Evolutionary conservation across 2,113 vertebrate species (phyloP), one percentile per base, ranked within the genome.

Genomic region (Sitta europaea): DNA sequence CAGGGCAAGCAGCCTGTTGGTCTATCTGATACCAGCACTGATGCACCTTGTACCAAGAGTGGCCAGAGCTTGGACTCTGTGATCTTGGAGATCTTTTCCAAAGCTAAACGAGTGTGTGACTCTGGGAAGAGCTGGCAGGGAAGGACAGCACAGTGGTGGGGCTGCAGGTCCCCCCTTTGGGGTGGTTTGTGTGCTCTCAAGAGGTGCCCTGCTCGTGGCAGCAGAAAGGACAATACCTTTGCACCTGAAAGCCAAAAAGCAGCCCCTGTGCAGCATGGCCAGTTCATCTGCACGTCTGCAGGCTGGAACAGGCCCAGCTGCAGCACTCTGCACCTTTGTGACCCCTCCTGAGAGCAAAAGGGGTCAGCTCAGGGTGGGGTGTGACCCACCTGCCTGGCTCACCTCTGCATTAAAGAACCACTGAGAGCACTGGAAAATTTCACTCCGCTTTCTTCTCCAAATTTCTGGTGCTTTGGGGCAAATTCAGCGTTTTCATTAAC

Each of bases 401-500:
- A 10, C 24, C 77, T 6, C 54, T 3, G 1, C 67, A 3, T 14
- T 42, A 22, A 68, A 79, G 23, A 76, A 23, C 45, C 58, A 38
- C 54, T 2, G 50, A 61, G 63, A 76, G 11, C 2, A 29, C 67
- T 76, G 88, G 58, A 27, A 90, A 92, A 50, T 62, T 76, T 90
- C 78, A 66, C 58, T 74, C 68, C n/a, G 19, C 68, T 75, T 93
- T 90, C 85, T 79, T 61, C 81, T 92, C 74, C 54, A 51, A 50
- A 54, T 92, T 92, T 54, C 67, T 92, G 62, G 14, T 83, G 88
- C 90, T 96, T 90, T 92, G 94, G 92, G 90, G 94, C 63, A 92
- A 93, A 92, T 83, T 83, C 90, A 74, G 63, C 68, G 54, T 92
- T 95, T 94, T 88, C 96, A 94, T 97, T 95, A 93, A 86, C 94